Evolutionary conservation across 2,113 vertebrate genomes (phyloP).

Genomic region (Amazona vittata): DNA sequence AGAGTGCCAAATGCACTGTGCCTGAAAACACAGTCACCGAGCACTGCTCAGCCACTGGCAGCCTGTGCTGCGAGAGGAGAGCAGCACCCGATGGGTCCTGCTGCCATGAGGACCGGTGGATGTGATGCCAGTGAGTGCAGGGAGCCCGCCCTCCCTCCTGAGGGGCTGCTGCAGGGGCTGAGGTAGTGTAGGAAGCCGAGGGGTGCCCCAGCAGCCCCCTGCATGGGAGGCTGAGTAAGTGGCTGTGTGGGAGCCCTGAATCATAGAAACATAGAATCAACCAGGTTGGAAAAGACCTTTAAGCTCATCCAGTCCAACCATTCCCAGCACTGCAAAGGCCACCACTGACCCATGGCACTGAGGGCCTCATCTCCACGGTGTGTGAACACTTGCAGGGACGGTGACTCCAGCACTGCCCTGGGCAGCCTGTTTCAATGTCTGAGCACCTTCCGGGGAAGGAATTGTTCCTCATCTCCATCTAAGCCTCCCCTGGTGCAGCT

Average conservation of each 20-base stretch:
- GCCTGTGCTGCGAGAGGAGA: not conserved
- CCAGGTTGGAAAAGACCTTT: not conserved
- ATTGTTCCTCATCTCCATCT: not conserved
- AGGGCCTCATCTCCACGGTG: not conserved
- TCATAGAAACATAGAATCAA: not conserved
- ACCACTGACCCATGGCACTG: too few relatives aligned
- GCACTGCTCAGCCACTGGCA: conserved; percentile 15
- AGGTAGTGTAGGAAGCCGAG: not conserved
- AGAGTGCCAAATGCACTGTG: not conserved
- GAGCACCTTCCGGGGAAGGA: not conserved
- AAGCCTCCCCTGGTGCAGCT: not conserved
- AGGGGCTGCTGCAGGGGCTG: not conserved
- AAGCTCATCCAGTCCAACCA: fast-evolving
- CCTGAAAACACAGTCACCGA: not conserved
- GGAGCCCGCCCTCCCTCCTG: not conserved
- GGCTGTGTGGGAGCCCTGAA: not conserved
- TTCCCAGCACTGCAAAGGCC: not conserved
- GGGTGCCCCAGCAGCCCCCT: not conserved
- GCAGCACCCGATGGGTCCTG: not conserved
- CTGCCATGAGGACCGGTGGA: not conserved
- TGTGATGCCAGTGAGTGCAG: fast-evolving
- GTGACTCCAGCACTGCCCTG: not conserved
- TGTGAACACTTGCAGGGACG: too few relatives aligned
- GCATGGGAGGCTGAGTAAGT: not conserved
- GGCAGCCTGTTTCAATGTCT: not conserved